Conservation (phyloP, 2,113 vertebrate species). For the Pterocles gutturalis region DNA sequence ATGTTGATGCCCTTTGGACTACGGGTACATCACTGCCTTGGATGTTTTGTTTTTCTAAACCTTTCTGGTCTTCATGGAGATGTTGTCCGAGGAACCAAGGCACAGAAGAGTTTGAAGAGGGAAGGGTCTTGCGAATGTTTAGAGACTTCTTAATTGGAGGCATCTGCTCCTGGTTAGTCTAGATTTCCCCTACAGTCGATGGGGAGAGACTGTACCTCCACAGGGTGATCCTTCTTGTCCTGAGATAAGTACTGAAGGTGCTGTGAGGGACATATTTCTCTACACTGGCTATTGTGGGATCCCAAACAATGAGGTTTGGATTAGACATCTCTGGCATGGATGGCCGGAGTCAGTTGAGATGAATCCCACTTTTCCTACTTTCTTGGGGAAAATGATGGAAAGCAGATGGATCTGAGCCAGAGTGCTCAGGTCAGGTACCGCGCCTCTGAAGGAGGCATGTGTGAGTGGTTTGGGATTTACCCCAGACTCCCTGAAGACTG, state of each 20-base stretch:
- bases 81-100: background rate
- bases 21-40: background rate
- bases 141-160: background rate
- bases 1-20: background rate
- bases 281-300: background rate
- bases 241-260: background rate
- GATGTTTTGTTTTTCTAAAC: background rate
- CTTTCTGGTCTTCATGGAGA: background rate
- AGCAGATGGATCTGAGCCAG: background rate
- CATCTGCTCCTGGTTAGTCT: background rate
- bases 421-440: background rate
- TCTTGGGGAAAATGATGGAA: background rate
- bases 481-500: background rate
- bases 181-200: background rate
- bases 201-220: background rate
- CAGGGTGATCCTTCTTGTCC: background rate
- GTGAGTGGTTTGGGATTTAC: background rate
- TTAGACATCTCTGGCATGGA: background rate
- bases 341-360: background rate
- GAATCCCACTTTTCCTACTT: background rate
- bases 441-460: background rate
- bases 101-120: background rate
- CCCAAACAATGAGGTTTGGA: background rate
- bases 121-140: accelerated
- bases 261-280: background rate